These are phyloP conservation scores for Hydrolagus affinis DNA, from an alignment of 2,113 vertebrate genomes.

Conservation along the genomic window DNA sequence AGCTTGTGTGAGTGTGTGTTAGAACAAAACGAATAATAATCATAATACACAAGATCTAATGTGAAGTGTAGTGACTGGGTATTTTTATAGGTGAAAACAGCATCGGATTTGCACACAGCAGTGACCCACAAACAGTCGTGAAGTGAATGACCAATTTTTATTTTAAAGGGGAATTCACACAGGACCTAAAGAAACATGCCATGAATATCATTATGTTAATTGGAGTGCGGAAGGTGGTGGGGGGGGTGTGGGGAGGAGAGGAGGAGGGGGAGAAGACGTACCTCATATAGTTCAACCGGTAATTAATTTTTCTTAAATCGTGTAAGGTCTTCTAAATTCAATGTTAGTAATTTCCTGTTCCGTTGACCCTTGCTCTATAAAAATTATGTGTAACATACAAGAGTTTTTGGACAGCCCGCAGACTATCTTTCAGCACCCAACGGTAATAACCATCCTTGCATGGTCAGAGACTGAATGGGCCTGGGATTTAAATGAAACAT, in stretches of 20 bases:
- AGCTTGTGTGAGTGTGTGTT: too few relatives aligned
- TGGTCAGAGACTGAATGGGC: constrained; percentile 21
- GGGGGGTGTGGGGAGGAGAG: too few relatives aligned
- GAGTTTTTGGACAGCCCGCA: neutral
- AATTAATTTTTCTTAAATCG: constrained; percentile 26
- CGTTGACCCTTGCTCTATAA: constrained; percentile 18
- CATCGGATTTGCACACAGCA: too few relatives aligned
- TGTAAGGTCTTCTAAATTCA: constrained; percentile 29
- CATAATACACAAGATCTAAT: too few relatives aligned
- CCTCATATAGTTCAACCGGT: constrained; percentile 19
- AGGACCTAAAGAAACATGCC: neutral
- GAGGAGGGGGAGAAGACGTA: neutral
- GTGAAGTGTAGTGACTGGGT: too few relatives aligned
- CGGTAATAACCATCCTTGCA: constrained; percentile 16
- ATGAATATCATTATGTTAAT: constrained; percentile 31
- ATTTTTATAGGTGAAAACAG: too few relatives aligned
- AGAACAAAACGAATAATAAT: too few relatives aligned
- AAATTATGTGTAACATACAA: constrained; percentile 1
- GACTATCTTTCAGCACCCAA: neutral
- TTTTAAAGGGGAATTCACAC: neutral
- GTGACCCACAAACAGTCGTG: neutral
- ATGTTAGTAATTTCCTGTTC: constrained; percentile 26
- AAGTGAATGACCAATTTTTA: too few relatives aligned
- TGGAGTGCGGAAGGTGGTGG: neutral
- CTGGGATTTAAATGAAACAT: constrained; percentile 6